phyloP scores from a whole-genome alignment of 2,113 vertebrate genomes.

The Rhynchopsitta pachyrhyncha region DNA sequence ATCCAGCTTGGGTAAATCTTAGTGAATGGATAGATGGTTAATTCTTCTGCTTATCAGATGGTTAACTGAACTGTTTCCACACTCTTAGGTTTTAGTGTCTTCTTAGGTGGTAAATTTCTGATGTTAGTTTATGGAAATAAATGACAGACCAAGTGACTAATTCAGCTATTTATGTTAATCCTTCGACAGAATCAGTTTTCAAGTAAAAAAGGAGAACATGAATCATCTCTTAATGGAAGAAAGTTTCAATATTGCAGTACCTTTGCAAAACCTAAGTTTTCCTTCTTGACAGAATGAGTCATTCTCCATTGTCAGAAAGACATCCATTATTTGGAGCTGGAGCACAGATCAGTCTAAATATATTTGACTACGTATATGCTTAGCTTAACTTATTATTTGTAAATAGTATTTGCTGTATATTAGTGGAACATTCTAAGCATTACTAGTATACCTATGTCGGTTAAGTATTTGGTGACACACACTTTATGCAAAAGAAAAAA shows the following conservation, averaged over 20 bases:
- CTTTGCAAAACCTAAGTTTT: not conserved
- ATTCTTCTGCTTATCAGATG: not conserved
- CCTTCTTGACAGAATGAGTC: not conserved
- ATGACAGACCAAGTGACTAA: not conserved
- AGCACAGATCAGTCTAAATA: not conserved
- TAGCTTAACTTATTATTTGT: not conserved
- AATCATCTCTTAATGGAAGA: not conserved
- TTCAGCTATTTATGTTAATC: not conserved
- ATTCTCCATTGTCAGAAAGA: not conserved
- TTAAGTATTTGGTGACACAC: not conserved
- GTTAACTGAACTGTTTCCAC: not conserved
- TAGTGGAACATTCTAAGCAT: not conserved
- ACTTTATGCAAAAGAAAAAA: not conserved
- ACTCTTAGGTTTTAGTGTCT: not conserved
- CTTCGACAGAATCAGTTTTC: not conserved
- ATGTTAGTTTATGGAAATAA: not conserved
- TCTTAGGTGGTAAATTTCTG: not conserved
- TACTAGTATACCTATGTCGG: not conserved
- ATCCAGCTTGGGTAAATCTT: not conserved
- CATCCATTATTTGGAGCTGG: not conserved
- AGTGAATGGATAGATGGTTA: not conserved
- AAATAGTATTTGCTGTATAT: not conserved
- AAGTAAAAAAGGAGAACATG: not conserved
- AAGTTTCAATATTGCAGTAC: not conserved
- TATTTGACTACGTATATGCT: not conserved